A percentile compares a stretch with the other conserved stretches of the same genome.
These are phyloP conservation scores for Sphinx pinastri DNA, from an alignment of 2,888 invertebrate species.

Conservation along the genomic window DNA sequence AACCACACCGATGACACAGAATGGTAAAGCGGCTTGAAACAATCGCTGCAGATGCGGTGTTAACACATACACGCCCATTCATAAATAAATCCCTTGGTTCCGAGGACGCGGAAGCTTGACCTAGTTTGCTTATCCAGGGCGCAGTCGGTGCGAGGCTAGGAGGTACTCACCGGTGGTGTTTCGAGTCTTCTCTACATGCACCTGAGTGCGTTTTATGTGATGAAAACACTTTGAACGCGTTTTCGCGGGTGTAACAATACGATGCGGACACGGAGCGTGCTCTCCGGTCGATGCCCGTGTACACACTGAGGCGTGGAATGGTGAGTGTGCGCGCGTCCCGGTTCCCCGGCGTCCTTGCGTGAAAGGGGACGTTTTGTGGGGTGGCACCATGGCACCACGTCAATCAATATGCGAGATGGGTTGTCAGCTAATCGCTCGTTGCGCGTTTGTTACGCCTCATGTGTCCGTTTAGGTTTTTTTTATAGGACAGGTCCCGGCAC, in stretches of 20 bases:
- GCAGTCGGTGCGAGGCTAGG: slow-evolving; percentile 36
- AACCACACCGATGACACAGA: slow-evolving; percentile 12
- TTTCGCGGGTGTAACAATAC: slow-evolving; percentile 55
- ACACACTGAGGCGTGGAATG: slow-evolving; percentile 65
- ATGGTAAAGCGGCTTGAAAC: slow-evolving; percentile 28
- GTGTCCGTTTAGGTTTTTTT: neutral
- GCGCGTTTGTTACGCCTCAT: slow-evolving; percentile 30
- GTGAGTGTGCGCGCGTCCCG: slow-evolving; percentile 80
- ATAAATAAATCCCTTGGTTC: slow-evolving; percentile 70
- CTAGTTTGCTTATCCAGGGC: slow-evolving; percentile 59
- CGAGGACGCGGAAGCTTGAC: slow-evolving; percentile 79
- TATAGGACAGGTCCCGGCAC: too few relatives aligned
- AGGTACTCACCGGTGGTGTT: slow-evolving; percentile 71
- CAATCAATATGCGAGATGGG: slow-evolving; percentile 82
- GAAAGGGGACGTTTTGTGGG: slow-evolving; percentile 77
- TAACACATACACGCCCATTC: slow-evolving; percentile 59
- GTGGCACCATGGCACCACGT: slow-evolving; percentile 78
- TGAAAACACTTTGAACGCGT: slow-evolving; percentile 51
- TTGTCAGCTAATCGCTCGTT: slow-evolving; percentile 60
- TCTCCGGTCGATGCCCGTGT: slow-evolving; percentile 60
- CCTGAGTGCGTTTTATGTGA: slow-evolving; percentile 48
- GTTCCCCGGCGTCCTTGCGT: slow-evolving; percentile 78
- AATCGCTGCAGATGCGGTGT: slow-evolving; percentile 38
- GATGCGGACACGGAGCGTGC: slow-evolving; percentile 58
- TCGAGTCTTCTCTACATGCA: slow-evolving; percentile 67